Evolutionary conservation across 2,888 invertebrate genomes (phyloP).

Genomic region (Platycheirus albimanus): DNA sequence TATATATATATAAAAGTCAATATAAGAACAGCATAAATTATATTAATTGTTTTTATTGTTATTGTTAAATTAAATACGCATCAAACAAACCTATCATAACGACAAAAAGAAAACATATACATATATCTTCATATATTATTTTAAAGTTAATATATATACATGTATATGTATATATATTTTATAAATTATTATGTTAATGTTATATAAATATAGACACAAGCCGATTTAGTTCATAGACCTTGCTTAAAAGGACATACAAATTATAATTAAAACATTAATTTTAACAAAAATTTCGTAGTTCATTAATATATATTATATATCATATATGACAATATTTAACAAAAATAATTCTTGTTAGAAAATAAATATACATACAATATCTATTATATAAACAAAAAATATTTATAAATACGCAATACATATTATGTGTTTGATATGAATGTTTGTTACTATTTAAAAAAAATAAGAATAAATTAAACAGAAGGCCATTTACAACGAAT

Average conservation of each 20-base stretch:
- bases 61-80: constrained; percentile 39
- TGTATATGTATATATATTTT: too few relatives aligned
- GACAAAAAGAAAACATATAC: constrained; percentile 63
- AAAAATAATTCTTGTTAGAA: constrained; percentile 66
- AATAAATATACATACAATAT: constrained; percentile 58
- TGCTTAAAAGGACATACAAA: not conserved
- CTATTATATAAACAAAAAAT: constrained; percentile 39
- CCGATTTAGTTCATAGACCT: constrained; percentile 11
- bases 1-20: constrained; percentile 13
- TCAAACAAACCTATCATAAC: constrained; percentile 48
- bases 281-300: constrained; percentile 33
- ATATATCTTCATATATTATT: constrained; percentile 26
- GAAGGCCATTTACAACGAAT: constrained; percentile 70
- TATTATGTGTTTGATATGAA: constrained; percentile 58
- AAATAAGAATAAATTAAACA: constrained; percentile 1
- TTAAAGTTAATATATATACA: too few relatives aligned
- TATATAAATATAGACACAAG: constrained; percentile 9
- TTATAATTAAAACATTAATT: not conserved
- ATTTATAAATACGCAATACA: constrained; percentile 30
- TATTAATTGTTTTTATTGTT: constrained; percentile 32
- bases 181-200: constrained; percentile 24
- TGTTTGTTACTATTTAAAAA: constrained; percentile 50
- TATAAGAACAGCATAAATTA: too few relatives aligned
- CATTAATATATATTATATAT: constrained; percentile 52
- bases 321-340: constrained; percentile 69